Evolutionary conservation across 2,113 vertebrate genomes (phyloP).

Genomic region (Podarcis cretensis): DNA sequence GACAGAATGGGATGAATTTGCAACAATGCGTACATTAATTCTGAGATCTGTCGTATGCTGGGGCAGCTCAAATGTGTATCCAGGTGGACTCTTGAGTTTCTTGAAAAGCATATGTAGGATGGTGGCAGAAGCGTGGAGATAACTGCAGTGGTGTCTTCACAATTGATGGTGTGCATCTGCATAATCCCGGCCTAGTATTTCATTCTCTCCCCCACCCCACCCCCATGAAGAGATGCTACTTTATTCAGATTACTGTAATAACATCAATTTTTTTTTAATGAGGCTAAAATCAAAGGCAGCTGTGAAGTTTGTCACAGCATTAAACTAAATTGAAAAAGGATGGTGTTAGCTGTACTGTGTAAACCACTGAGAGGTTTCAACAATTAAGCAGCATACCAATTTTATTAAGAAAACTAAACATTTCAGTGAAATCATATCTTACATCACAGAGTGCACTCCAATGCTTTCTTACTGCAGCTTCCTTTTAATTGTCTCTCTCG

Average conservation of each 20-base stretch:
- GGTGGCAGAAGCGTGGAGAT: neutral
- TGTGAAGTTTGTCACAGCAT: slow-evolving; percentile 3
- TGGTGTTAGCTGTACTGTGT: too few species aligned
- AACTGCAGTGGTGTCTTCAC: neutral
- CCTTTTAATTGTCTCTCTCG: slow-evolving; percentile 1
- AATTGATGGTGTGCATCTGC: slow-evolving; percentile 9
- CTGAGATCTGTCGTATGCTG: neutral
- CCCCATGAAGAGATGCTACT: neutral
- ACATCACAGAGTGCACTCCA: neutral
- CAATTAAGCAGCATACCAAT: too few species aligned
- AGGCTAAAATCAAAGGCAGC: neutral
- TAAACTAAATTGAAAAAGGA: neutral
- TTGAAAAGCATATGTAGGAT: neutral
- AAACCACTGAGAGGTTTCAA: too few species aligned
- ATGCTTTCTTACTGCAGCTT: neutral
- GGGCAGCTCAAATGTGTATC: neutral
- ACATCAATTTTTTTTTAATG: neutral
- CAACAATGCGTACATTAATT: neutral
- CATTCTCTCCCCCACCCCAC: neutral
- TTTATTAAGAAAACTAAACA: neutral
- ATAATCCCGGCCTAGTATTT: neutral
- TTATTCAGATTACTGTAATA: slow-evolving; percentile 39
- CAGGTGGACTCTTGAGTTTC: neutral
- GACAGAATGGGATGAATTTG: neutral
- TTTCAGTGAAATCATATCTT: neutral